Evolutionary conservation across 2,888 invertebrate species (phyloP), one percentile per base, ranked within the genome.

Genomic region (Cheilosia scutellata): DNA sequence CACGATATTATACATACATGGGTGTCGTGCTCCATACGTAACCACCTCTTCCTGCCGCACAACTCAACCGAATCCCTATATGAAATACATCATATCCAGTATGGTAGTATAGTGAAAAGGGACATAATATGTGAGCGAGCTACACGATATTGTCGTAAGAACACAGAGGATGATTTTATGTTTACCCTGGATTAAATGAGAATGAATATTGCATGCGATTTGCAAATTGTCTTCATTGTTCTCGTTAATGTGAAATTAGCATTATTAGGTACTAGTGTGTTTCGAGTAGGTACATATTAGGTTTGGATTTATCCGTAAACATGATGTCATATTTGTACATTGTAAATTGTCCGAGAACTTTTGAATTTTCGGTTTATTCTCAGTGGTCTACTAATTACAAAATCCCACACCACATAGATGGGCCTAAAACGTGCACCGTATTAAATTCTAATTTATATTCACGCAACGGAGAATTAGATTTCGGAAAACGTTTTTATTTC

Each of bases 201-300:
- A 82, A 86, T 86, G 86, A 86, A 86, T 86, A 86, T 86, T 86
- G 76, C 72, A 86, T 86, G 86, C 86, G 86, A 86, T 82, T 86
- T 86, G 86, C 86, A 86, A 86, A 86, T 86, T 86, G 86, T 86
- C 86, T 86, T 86, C 86, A 86, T 86, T 86, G 86, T 86, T 86
- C 86, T 86, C 76, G 86, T 86, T 86, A 86, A 86, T 86, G 86
- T 55, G 86, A 82, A 86, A 86, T 86, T 86, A 86, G 86, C 76
- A 86, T 86, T 86, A 86, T 86, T 86, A 80, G 86, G 80, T 86
- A 75, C 79, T 84, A 65, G 80, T 80, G 75, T 80, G 76, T 77
- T 86, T 51, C 60, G 80, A 68, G 57, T 76, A 62, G 70, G 49
- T 76, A 66, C 74, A 75, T 72, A 82, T 82, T 82, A 82, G 76